phyloP scores from a whole-genome alignment of 1,140 invertebrate species.

The Pararge aegeria region DNA sequence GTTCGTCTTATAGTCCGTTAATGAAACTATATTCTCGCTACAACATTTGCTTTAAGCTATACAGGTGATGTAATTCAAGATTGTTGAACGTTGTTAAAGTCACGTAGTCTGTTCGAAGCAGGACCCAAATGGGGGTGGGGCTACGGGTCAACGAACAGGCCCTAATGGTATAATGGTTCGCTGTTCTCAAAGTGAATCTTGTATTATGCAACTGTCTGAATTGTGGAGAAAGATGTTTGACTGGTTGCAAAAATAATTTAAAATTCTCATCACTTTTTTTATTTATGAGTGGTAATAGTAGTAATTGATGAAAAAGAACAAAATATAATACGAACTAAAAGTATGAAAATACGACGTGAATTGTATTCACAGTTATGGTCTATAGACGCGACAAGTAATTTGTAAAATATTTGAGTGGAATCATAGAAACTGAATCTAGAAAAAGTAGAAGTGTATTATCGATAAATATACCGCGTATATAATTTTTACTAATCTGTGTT shows the following conservation, averaged over 20 bases:
- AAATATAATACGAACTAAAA: too few relatives aligned
- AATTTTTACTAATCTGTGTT: too few relatives aligned
- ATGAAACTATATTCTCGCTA: constrained; percentile 16
- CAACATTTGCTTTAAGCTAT: background rate
- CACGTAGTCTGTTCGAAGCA: constrained; percentile 47
- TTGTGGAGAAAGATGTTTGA: constrained; percentile 13
- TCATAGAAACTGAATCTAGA: too few relatives aligned
- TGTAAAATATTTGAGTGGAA: too few relatives aligned
- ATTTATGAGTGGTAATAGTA: too few relatives aligned
- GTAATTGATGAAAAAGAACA: too few relatives aligned
- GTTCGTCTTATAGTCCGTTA: background rate
- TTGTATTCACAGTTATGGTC: too few relatives aligned
- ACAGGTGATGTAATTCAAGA: constrained; percentile 41
- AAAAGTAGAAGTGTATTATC: too few relatives aligned
- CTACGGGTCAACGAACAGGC: constrained; percentile 49
- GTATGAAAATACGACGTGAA: too few relatives aligned
- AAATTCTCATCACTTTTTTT: too few relatives aligned
- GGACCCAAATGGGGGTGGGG: constrained; percentile 49
- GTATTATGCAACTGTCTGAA: constrained; percentile 37
- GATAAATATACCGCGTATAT: too few relatives aligned
- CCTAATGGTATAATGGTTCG: constrained; percentile 64
- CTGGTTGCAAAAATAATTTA: background rate
- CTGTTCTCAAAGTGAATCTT: constrained; percentile 44
- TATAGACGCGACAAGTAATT: too few relatives aligned
- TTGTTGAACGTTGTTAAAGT: constrained; percentile 44